Evolutionary conservation across 2,888 invertebrate genomes (phyloP), one percentile per base, ranked within the genome.

Genomic region (Troides helena): DNA sequence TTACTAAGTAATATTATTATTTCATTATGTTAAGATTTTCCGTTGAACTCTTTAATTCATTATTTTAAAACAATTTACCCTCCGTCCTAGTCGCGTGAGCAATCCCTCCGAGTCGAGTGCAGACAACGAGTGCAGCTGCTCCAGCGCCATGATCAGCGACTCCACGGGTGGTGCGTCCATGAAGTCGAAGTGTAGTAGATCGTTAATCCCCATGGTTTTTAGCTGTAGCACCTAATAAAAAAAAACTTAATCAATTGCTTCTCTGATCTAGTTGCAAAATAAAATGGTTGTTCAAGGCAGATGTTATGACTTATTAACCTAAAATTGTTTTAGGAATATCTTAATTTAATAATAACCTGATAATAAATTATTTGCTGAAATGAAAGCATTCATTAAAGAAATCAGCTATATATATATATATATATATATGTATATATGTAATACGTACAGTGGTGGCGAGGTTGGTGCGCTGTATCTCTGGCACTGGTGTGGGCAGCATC

Each of bases 131-230:
- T 99, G 99, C 74, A 99, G 92, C 78, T 99, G 98, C 81, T 99
- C 99, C 76, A 99, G 92, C 21, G 99, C 99, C 96, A 99, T 98
- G 72, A 99, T 98, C 75, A 99, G 94, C 0, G 99, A 98, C 91
- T 99, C 99, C 25, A 98, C 98, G 0, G 99, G 99, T 36, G 99
- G 99, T 0, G 99, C 98, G 88, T 99, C 99, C 99, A 99, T 99
- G 92, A 99, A 99, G 93, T 99, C 99, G 86, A 99, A 99, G 85
- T 98, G 97, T 30, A 99, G 90, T 67, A 99, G 93, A 91, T 99
- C 99, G 85, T 99, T 99, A 79, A 99, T 99, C 39, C 99, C 99
- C 99, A 99, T 99, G 0, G 99, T 99, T 88, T 99, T 99, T 53
- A 99, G 90, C 79, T 99, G 99, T 18, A 99, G 89, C 56, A 99